Percentiles rank a stretch among this genome's conserved stretches.
Evolutionary conservation across 2,797 vertebrate species (phyloP).

Genomic region (Hirundo rustica): DNA sequence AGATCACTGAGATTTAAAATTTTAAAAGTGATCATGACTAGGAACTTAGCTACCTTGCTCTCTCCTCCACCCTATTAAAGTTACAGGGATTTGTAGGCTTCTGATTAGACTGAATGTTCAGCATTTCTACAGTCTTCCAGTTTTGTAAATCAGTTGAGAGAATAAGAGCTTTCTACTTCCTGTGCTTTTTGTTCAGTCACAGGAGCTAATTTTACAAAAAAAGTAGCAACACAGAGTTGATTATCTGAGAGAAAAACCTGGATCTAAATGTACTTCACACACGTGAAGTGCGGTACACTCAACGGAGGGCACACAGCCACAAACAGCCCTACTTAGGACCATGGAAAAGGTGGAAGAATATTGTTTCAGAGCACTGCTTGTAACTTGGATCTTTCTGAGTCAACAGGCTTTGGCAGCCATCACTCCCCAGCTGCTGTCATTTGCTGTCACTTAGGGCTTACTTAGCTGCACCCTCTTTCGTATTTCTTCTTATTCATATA

Average conservation of each 20-base stretch:
- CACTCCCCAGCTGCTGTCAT: neutral
- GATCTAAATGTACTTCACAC: neutral
- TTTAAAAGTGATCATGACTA: neutral
- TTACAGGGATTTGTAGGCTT: neutral
- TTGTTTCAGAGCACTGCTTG: neutral
- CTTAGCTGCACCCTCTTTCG: neutral
- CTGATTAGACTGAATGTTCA: neutral
- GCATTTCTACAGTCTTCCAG: neutral
- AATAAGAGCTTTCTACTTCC: neutral
- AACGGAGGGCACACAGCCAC: neutral
- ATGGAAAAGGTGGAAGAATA: neutral
- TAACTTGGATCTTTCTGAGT: neutral
- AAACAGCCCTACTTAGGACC: neutral
- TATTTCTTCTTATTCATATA: neutral
- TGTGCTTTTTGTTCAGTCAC: neutral
- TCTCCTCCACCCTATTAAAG: neutral
- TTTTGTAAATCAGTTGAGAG: neutral
- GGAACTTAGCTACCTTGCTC: neutral
- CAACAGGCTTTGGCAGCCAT: neutral
- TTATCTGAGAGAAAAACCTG: neutral
- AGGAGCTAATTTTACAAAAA: neutral
- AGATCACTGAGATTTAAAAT: neutral
- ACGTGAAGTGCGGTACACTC: rapidly evolving
- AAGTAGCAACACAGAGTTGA: neutral
- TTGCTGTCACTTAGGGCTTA: neutral